Conservation (phyloP, 2,888 invertebrate genomes). For the Netelia virgata region DNA sequence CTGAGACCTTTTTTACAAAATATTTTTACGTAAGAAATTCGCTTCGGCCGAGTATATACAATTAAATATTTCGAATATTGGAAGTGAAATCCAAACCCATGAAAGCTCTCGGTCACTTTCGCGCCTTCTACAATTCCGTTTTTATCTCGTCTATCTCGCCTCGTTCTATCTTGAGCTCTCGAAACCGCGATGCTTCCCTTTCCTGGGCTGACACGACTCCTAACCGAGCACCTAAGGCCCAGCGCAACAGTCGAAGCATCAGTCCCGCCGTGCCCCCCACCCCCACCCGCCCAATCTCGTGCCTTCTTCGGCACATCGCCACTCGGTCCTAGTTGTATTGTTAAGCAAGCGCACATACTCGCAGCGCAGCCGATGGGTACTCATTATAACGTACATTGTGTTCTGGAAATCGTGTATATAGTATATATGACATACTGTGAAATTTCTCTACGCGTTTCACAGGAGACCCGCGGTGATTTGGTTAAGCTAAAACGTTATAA, state of each 20-base stretch:
- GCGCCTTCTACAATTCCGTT: constrained; percentile 5
- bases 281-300: not conserved
- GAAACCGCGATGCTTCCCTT: constrained; percentile 42
- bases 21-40: not conserved
- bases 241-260: constrained; percentile 2
- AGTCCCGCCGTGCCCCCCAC: constrained; percentile 60
- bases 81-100: constrained; percentile 12
- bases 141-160: not conserved
- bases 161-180: constrained; percentile 16
- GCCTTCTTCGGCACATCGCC: not conserved
- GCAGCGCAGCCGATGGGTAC: constrained; percentile 30
- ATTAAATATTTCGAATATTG: not conserved
- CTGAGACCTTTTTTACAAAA: not conserved
- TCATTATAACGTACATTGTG: constrained; percentile 68
- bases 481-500: constrained; percentile 2
- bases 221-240: constrained; percentile 47
- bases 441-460: constrained; percentile 55
- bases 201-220: constrained; percentile 60
- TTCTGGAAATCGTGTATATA: constrained; percentile 43
- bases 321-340: constrained; percentile 14
- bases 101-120: constrained; percentile 41
- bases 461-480: constrained; percentile 1
- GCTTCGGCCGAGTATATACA: not conserved
- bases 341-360: constrained; percentile 55
- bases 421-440: constrained; percentile 20